A percentile compares a stretch with the other conserved stretches of the same genome.
These are phyloP conservation scores for Noctua janthina DNA, from an alignment of 2,888 invertebrate species.

Conservation along the genomic window DNA sequence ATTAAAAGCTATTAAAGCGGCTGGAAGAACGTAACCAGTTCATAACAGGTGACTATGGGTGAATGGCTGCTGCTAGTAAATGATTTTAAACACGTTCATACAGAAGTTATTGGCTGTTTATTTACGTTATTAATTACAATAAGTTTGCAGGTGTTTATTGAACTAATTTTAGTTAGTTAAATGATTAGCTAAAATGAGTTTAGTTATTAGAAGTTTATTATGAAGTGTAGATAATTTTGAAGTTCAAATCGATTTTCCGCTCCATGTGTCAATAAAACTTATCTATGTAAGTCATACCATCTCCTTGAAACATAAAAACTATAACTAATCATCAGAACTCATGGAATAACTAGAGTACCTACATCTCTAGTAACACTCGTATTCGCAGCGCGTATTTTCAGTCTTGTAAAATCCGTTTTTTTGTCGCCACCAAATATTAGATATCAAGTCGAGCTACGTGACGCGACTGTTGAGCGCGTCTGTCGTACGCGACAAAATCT, in stretches of 20 bases:
- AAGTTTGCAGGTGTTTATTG: not conserved
- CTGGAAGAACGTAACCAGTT: constrained; percentile 59
- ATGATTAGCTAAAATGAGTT: not conserved
- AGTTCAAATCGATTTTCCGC: not conserved
- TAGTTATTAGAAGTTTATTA: constrained; percentile 1
- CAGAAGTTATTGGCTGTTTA: constrained; percentile 17
- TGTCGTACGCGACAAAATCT: constrained; percentile 68
- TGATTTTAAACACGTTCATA: constrained; percentile 23
- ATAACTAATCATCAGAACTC: constrained; percentile 21
- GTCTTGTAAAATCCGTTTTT: constrained; percentile 75
- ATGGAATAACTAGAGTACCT: constrained; percentile 4
- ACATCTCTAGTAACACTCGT: constrained; percentile 9
- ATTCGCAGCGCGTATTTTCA: constrained; percentile 67
- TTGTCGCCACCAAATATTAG: constrained; percentile 77
- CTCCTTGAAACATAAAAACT: not conserved
- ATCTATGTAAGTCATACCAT: not conserved
- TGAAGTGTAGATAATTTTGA: not conserved
- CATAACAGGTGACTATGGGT: constrained; percentile 54
- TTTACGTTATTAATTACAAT: constrained; percentile 11
- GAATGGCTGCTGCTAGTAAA: constrained; percentile 36
- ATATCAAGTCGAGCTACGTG: constrained; percentile 79
- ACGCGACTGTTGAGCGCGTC: constrained; percentile 67
- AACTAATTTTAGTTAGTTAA: constrained; percentile 1
- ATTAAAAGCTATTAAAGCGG: constrained; percentile 73
- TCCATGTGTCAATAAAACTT: not conserved